Base-by-base conservation (phyloP, 1,140 invertebrate genomes). In the Drosophila obscura region DNA sequence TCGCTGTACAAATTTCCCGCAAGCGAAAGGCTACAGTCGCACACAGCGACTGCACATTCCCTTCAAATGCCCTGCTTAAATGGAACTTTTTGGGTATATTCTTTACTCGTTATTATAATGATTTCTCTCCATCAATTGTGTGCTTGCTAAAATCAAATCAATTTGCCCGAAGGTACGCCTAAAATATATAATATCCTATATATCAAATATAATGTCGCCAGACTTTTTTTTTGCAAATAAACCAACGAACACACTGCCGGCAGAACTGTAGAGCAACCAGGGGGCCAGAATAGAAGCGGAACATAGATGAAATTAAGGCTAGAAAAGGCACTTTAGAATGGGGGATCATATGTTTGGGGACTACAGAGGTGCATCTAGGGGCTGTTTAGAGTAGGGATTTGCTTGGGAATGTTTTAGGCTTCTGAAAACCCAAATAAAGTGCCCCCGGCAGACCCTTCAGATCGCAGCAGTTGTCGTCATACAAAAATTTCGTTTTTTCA, bases 311-410 rank as follows among this genome's bases (percentile, higher is more conserved):
- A 84, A 84, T 85, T 87, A 72, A 87, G 48, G 52, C 82, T 87
- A 87, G 82, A 87, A 87, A 87, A 87, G 82, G 82, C 82, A 88
- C 82, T 85, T 85, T 82, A 85, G 82, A 85, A 73, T 62, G 64
- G 63, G 63, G 46, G 41, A 46, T 39, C n/a, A 13, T 39, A 13
- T 41, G 51, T 13, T 3, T 3, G 2, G 28, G 39, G 16, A 2
- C 8, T 5, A 11, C 11, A 39, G 35, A 13, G 35, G 35, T 13
- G 3, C 35, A 13, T 13, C 4, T 39, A 5, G 44, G 44, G 65
- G 35, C 19, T 46, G 11, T 24, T 13, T n/a, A 49, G 24, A 48
- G 9, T 16, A 39, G 2, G 46, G 56, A 19, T 1, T 22, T 28
- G 19, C 19, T 43, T 28, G 46, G 67, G 31, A 15, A 4, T 57